These are phyloP conservation scores for Limnodromus scolopaceus DNA, from an alignment of 2,797 vertebrate genomes.

Conservation along the genomic window DNA sequence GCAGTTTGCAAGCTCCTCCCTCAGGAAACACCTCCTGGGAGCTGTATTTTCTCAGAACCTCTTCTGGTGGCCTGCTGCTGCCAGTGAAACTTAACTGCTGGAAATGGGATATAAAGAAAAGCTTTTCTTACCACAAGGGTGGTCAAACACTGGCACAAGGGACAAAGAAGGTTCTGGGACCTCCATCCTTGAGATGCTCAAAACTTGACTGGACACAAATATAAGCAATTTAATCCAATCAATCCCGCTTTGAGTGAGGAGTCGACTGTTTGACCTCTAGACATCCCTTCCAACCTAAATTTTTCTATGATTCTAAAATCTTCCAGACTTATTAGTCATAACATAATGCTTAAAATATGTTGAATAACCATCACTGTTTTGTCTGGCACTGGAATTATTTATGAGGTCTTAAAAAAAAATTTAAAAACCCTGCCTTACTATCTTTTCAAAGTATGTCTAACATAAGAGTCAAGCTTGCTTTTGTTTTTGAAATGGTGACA, in stretches of 20 bases:
- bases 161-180: not conserved
- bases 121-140: not conserved
- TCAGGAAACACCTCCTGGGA: not conserved
- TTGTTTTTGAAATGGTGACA: not conserved
- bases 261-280: not conserved
- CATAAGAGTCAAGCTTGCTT: not conserved
- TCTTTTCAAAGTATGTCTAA: not conserved
- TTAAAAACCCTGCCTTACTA: not conserved
- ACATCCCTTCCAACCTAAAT: not conserved
- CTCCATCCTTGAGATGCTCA: not conserved
- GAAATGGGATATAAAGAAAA: not conserved
- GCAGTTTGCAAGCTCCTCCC: not conserved
- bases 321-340: not conserved
- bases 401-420: not conserved
- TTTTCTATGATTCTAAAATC: not conserved
- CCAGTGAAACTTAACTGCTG: not conserved
- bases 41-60: not conserved
- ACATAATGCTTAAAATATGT: not conserved
- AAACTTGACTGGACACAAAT: not conserved
- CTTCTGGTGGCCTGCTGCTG: not conserved
- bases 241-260: not conserved
- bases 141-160: not conserved
- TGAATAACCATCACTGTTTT: not conserved
- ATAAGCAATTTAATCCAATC: not conserved
- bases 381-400: not conserved